Base-by-base conservation (phyloP, 2,113 vertebrate genomes). In the Verasper variegatus region DNA sequence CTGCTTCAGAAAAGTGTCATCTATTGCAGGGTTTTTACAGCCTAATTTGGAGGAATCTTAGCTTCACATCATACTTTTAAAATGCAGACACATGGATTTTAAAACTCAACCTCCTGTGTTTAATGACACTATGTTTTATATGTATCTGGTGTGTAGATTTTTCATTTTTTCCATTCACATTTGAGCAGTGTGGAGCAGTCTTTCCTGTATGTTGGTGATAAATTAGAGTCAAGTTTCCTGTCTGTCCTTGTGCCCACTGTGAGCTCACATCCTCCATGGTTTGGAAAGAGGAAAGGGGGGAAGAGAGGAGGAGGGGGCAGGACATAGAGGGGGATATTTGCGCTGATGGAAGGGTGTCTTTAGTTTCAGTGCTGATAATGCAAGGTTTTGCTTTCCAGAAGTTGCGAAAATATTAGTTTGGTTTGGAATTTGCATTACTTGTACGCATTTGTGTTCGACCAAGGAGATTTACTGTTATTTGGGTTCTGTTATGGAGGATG, bases 221-320 rank as follows among this genome's bases (percentile, higher is more conserved):
- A 79, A 76, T 21, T 76, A 62, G 77, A 74, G 73, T 82, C 73
- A 71, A 56, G 78, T 82, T 83, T 83, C 77, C 85, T 76, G 70
- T 83, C 77, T 81, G 51, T 81, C 76, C 63, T 85, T 68, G 78
- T 68, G 51, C 88, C 79, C 71, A 55, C 64, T 14, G 54, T 84
- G 71, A 68, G 71, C 74, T 88, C 80, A 86, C 57, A 45, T 86
- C 84, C 71, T 88, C 66, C 57, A 71, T 77, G 73, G 54, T 88
- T 81, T 79, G 40, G 74, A 59, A 55, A 61, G 60, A 64, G 15
- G 35, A 71, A 61, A 55, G 71, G 27, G 52, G 64, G 65, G 74
- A 52, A 17, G 49, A 8, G 49, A 15, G 18, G 31, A 2, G 60
- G 37, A 40, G 49, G 60, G 47, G 62, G 35, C 47, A 15, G 51